phyloP scores from a whole-genome alignment of 2,888 invertebrate genomes.

The Drosophila paranaensis region DNA sequence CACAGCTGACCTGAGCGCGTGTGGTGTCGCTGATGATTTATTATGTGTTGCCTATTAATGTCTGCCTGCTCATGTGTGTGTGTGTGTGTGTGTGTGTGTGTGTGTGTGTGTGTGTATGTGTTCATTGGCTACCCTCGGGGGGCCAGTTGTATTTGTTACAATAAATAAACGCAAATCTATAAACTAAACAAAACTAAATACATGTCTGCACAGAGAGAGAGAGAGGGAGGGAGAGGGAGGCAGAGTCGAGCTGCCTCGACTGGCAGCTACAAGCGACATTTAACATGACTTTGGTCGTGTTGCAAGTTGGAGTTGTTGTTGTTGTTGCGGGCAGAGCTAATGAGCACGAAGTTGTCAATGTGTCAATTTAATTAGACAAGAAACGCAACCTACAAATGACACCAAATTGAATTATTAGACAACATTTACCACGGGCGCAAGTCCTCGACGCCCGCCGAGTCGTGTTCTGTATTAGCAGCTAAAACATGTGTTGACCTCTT shows the following conservation, averaged over 20 bases:
- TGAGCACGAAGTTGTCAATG: slow-evolving; percentile 81
- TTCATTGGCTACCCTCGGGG: slow-evolving; percentile 21
- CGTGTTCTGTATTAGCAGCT: slow-evolving; percentile 24
- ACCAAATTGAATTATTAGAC: slow-evolving; percentile 81
- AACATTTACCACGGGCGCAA: slow-evolving; percentile 47
- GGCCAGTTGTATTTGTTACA: slow-evolving; percentile 53
- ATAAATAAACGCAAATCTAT: slow-evolving; percentile 80
- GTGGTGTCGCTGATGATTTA: slow-evolving; percentile 66
- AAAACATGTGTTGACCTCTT: slow-evolving; percentile 19
- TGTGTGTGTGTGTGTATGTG: not conserved
- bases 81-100: slow-evolving; percentile 1
- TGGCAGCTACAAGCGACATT: slow-evolving; percentile 34
- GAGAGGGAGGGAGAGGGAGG: not conserved
- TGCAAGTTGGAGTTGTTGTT: slow-evolving; percentile 20
- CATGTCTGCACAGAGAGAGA: slow-evolving; percentile 46
- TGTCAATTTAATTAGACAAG: slow-evolving; percentile 83
- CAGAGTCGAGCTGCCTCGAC: not conserved
- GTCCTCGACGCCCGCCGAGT: slow-evolving; percentile 22
- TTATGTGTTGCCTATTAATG: slow-evolving; percentile 79
- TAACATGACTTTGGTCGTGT: slow-evolving; percentile 53
- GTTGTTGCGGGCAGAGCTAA: slow-evolving; percentile 61
- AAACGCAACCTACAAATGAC: slow-evolving; percentile 65
- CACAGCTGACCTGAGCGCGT: slow-evolving; percentile 41
- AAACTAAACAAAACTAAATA: slow-evolving; percentile 79
- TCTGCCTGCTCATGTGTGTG: slow-evolving; percentile 41